Evolutionary conservation across 2,797 vertebrate genomes (phyloP).

Genomic region (Acipenser ruthenus): DNA sequence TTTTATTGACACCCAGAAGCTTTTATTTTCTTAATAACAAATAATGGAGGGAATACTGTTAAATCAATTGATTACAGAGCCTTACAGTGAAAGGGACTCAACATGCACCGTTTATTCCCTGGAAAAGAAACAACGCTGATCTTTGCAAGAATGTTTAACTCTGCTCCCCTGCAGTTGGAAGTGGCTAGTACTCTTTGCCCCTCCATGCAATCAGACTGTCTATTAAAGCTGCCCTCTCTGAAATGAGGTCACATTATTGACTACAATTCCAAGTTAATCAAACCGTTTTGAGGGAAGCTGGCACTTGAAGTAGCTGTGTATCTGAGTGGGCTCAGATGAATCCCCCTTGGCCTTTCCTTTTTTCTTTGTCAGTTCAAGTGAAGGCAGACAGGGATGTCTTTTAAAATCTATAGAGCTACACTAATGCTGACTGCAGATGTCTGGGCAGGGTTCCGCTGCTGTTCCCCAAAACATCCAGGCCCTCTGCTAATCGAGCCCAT

Average conservation of each 20-base stretch:
- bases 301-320: conserved; percentile 37
- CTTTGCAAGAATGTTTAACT: too few species aligned
- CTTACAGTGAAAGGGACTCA: too few species aligned
- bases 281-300: conserved; percentile 24
- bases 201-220: not conserved
- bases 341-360: conserved; percentile 26
- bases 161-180: too few species aligned
- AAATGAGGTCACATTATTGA: conserved; percentile 14
- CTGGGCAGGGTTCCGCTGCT: conserved; percentile 19
- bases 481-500: conserved; percentile 26
- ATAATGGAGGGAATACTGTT: too few species aligned
- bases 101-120: too few species aligned
- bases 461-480: conserved; percentile 24
- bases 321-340: conserved; percentile 32
- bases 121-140: too few species aligned
- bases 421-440: conserved; percentile 18
- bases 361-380: conserved; percentile 35
- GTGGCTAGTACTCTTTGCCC: too few species aligned
- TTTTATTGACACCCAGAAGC: too few species aligned
- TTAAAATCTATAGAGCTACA: conserved; percentile 13
- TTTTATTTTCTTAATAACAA: too few species aligned
- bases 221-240: conserved; percentile 14
- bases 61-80: too few species aligned
- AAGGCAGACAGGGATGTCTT: conserved; percentile 29
- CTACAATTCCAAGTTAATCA: conserved; percentile 27